Conservation (phyloP, 2,888 invertebrate genomes). For the Trachelus troglodyta region DNA sequence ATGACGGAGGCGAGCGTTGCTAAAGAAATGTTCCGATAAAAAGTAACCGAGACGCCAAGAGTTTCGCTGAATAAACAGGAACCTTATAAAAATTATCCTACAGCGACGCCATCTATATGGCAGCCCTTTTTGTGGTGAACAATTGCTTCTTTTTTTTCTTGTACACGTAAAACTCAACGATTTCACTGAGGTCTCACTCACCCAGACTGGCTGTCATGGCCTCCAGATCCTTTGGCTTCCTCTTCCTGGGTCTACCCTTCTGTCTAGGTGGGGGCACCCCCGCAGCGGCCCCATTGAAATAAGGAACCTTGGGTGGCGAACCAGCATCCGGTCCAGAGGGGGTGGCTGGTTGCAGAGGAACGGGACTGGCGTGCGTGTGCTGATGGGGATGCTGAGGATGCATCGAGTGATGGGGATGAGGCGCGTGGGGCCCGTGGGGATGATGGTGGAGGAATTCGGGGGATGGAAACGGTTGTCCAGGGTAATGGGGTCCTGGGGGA, state of each 20-base stretch:
- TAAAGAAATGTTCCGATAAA: not conserved
- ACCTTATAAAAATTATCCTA: conserved; percentile 2
- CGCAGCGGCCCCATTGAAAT: conserved; percentile 73
- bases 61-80: conserved; percentile 3
- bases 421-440: conserved; percentile 53
- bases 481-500: conserved; percentile 64
- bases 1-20: not conserved
- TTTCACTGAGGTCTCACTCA: conserved; percentile 66
- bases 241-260: conserved; percentile 92
- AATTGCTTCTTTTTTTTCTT: not conserved
- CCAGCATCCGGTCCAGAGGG: conserved; percentile 56
- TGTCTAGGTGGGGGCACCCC: conserved; percentile 76
- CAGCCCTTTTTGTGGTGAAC: not conserved
- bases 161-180: not conserved
- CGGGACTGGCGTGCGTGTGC: conserved; percentile 63
- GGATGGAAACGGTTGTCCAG: conserved; percentile 71
- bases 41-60: not conserved
- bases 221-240: conserved; percentile 92
- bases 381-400: conserved; percentile 68
- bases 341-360: conserved; percentile 70
- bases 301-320: conserved; percentile 63
- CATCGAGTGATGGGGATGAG: conserved; percentile 55
- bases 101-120: not conserved
- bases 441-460: conserved; percentile 65
- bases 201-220: conserved; percentile 88